Evolutionary conservation across 2,113 vertebrate genomes (phyloP).

Genomic region (Tichodroma muraria): DNA sequence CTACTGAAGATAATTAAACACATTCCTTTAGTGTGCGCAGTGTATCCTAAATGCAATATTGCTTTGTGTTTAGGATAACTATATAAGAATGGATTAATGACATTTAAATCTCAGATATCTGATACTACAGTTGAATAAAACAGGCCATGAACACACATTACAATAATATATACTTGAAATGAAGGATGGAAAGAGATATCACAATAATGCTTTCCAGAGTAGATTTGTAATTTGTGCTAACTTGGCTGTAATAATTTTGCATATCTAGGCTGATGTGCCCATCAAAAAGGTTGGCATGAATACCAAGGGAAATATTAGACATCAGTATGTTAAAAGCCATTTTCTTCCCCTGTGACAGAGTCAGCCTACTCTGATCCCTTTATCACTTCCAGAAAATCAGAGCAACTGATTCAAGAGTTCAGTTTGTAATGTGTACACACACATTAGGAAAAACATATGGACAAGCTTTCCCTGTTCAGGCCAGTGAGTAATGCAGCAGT

Average conservation of each 20-base stretch:
- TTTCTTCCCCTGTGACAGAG: not conserved
- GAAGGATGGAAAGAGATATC: not conserved
- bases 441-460: constrained; percentile 14
- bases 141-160: not conserved
- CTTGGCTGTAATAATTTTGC: not conserved
- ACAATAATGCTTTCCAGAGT: constrained; percentile 1
- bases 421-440: constrained; percentile 1
- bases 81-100: not conserved
- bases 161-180: constrained; percentile 21
- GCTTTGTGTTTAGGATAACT: constrained; percentile 11
- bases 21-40: not conserved
- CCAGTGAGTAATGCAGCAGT: constrained; percentile 31
- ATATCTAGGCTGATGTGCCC: not conserved
- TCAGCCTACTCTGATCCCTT: not conserved
- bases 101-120: constrained; percentile 12
- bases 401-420: not conserved
- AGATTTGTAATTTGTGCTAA: not conserved
- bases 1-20: constrained; percentile 1
- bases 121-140: constrained; percentile 1
- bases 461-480: constrained; percentile 12
- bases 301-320: not conserved
- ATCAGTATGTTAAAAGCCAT: not conserved
- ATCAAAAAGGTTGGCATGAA: not conserved
- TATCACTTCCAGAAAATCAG: not conserved
- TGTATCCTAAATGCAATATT: not conserved